Conservation (phyloP, 1,140 invertebrate genomes). For the Lerema accius region DNA sequence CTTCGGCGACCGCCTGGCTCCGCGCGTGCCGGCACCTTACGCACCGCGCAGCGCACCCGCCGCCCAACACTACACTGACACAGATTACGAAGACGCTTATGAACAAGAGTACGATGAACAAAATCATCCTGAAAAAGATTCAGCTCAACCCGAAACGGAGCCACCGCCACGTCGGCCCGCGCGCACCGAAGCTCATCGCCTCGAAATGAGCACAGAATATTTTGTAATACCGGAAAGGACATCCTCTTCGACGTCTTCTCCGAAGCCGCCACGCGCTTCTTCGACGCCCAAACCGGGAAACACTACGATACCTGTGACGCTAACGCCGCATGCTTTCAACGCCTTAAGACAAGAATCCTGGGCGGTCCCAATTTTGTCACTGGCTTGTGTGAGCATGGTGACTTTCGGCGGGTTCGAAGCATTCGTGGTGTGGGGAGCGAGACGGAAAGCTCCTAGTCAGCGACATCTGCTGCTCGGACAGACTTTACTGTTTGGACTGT, state of each 20-base stretch:
- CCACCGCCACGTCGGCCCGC: slow-evolving; percentile 64
- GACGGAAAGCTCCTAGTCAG: slow-evolving; percentile 91
- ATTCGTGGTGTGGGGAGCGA: slow-evolving; percentile 94
- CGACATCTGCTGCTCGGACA: slow-evolving; percentile 96
- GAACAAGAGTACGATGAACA: slow-evolving; percentile 62
- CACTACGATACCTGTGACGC: slow-evolving; percentile 50
- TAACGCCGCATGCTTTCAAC: slow-evolving; percentile 47
- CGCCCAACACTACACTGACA: slow-evolving; percentile 49
- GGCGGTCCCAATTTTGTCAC: slow-evolving; percentile 92
- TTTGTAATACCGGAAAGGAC: slow-evolving; percentile 85
- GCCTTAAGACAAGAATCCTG: slow-evolving; percentile 89
- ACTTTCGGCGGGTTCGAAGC: slow-evolving; percentile 93
- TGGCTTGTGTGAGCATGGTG: slow-evolving; percentile 90
- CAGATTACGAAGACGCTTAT: slow-evolving; percentile 59
- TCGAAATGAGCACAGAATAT: slow-evolving; percentile 91
- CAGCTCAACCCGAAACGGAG: slow-evolving; percentile 49
- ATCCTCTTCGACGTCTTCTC: slow-evolving; percentile 51
- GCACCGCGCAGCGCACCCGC: slow-evolving; percentile 60
- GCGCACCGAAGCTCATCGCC: slow-evolving; percentile 83
- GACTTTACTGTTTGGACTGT: slow-evolving; percentile 93
- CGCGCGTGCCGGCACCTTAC: slow-evolving; percentile 71
- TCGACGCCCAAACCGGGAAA: slow-evolving; percentile 51
- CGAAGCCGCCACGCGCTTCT: slow-evolving; percentile 35
- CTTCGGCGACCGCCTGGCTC: slow-evolving; percentile 78
- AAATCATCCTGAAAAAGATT: slow-evolving; percentile 44